Evolutionary conservation across 2,113 vertebrate genomes (phyloP).

Genomic region (Petrocephalus zakoni): DNA sequence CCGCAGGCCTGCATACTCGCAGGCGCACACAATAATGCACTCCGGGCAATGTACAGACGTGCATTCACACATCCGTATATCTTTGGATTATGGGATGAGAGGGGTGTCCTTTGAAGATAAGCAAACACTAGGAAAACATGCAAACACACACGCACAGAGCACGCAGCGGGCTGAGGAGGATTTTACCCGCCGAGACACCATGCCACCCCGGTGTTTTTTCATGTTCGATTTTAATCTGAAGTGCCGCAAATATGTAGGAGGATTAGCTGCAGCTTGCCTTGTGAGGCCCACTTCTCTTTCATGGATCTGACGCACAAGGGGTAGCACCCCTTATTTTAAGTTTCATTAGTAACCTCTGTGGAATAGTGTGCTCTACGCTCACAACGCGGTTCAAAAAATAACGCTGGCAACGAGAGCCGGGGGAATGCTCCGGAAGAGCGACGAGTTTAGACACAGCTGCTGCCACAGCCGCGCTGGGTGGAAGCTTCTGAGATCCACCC

Average conservation of each 20-base stretch:
- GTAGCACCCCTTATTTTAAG: not conserved
- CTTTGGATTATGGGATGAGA: not conserved
- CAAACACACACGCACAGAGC: not conserved
- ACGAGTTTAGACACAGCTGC: constrained; percentile 9
- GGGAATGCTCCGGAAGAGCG: constrained; percentile 10
- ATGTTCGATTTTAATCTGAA: constrained; percentile 1
- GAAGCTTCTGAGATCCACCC: not conserved
- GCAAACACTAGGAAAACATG: not conserved
- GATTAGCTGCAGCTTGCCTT: not conserved
- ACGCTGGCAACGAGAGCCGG: not conserved
- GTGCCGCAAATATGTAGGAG: not conserved
- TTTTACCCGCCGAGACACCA: not conserved
- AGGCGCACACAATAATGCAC: not conserved
- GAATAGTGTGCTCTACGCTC: not conserved
- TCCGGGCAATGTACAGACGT: not conserved
- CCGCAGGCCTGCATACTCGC: not conserved
- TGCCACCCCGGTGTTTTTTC: not conserved
- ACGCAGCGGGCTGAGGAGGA: not conserved
- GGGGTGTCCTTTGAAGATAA: not conserved
- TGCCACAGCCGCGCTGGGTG: not conserved
- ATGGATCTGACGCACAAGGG: not conserved
- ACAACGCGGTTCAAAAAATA: not conserved
- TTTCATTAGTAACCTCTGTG: not conserved
- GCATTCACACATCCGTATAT: not conserved
- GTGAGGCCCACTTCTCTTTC: not conserved